Base-by-base conservation (phyloP, 2,797 vertebrate genomes). In the Anabacerthia variegaticeps region DNA sequence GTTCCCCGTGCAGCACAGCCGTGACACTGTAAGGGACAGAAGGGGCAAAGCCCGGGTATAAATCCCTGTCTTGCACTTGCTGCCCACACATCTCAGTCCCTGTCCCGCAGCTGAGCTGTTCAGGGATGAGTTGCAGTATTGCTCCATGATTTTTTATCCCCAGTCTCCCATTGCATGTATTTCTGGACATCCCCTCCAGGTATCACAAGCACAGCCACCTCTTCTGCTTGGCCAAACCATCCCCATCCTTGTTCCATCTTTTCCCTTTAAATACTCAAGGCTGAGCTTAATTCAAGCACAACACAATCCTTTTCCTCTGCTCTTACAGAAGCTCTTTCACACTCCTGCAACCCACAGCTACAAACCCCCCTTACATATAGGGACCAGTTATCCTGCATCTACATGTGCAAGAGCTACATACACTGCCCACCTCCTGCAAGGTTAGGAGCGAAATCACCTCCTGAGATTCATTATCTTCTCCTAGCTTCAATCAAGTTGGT, bases 151-250 rank as follows among this genome's bases (percentile, higher is more conserved):
- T 84, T 81, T 69, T 75, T 44, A 46, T 49, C 27, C 52, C 52
- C 3, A 17, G 0, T n/a, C 2, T 56, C 30, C 28, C 14, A 2
- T 15, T n/a, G 22, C 49, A 17, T 26, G 5, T 11, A 4, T 54
- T 58, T 36, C 52, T 88, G 65, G 52, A 22, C 19, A 32, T 58
- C n/a, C 7, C 21, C 51, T 49, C 20, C 3, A 10, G 14, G 10
- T 58, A 32, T 5, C 5, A 0, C 34, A 41, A 32, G 32, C 48
- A 52, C 28, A 20, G 41, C 9, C 14, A 9, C 7, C 27, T 59
- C 44, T 32, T n/a, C 56, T 2, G 1, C 61, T 49, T 1, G 1
- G 12, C 30, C 56, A 87, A 73, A 51, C 10, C 34, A 74, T 26
- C 12, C 32, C 7, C 0, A 0, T 62, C 46, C 54, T 43, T 17